A percentile compares a stretch with the other conserved stretches of the same genome.
Evolutionary conservation across 2,797 vertebrate species (phyloP).

Genomic region (Pantherophis vulpinus): DNA sequence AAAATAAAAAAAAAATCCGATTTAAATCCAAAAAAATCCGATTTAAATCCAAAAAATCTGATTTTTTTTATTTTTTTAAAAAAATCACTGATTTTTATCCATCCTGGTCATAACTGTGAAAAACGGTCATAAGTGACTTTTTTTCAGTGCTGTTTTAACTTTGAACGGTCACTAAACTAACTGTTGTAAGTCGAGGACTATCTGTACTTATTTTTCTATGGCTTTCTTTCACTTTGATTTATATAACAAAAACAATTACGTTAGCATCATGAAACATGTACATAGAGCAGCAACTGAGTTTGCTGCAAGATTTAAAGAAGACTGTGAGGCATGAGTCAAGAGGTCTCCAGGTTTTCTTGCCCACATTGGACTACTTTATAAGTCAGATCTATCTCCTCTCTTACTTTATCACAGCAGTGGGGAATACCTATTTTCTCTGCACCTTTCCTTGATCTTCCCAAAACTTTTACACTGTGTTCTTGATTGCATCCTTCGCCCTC

Average conservation of each 20-base stretch:
- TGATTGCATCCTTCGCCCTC: background rate
- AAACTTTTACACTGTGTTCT: no score
- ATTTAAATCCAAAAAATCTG: no score
- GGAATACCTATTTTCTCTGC: background rate
- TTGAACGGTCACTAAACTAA: no score
- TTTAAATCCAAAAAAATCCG: no score
- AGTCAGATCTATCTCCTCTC: background rate
- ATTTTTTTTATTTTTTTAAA: no score
- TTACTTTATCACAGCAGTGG: background rate
- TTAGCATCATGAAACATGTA: background rate
- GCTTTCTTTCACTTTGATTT: background rate
- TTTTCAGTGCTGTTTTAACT: no score
- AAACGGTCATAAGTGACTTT: no score
- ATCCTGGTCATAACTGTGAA: no score
- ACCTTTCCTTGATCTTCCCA: background rate
- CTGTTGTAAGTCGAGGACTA: no score
- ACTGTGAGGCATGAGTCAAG: background rate
- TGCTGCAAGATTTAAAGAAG: background rate
- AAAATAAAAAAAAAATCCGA: no score
- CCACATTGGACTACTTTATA: background rate
- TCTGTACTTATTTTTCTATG: background rate
- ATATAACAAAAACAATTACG: background rate
- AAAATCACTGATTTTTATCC: no score
- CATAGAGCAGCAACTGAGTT: no score
- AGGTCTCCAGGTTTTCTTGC: background rate